Evolutionary conservation across 1,140 invertebrate genomes (phyloP), one percentile per base, ranked within the genome.

Genomic region (Dreissena rostriformis): DNA sequence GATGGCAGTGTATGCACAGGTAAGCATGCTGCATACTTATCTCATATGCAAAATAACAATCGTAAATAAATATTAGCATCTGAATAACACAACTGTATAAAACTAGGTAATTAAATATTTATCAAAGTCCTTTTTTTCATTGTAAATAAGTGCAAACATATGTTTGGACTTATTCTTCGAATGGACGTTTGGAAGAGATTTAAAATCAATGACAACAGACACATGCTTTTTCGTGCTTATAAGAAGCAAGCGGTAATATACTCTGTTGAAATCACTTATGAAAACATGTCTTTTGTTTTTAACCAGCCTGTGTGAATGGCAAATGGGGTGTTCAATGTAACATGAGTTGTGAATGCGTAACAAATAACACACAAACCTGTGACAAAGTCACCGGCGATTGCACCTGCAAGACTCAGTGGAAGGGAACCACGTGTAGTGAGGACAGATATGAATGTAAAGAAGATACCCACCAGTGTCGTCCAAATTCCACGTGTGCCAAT

Each of bases 391-490:
- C 2, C 8, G 39, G 39, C 10, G 51, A 24, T 2, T 39, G 39
- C 39, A 5, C 8, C 4, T 39, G 39, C 39, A 39, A 39, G 2
- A 8, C 39, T 8, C 39, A 39, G 8, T 39, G 39, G 87, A 55
- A 76, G 77, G 11, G 67, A 76, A 0, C 86, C 86, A 4, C 87
- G 66, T 71, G 61, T 65, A 11, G 68, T 26, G 19, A 28, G 24
- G 82, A 84, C 53, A 55, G 70, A n/a, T 73, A 84, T 77, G 82
- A 84, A 72, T 84, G 82, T 61, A 39, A 12, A 11, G n/a, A 49
- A 0, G 76, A 15, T 15, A 52, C 65, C 0, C 29, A 39, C 26
- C 65, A 29, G 29, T 87, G 83, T 61, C 2, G 22, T 65, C 12
- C 53, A 22, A 81, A 82, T 17, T 66, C 71, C 1, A 15, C 19